Evolutionary conservation across 2,113 vertebrate genomes (phyloP).

Genomic region (Engraulis encrasicolus): DNA sequence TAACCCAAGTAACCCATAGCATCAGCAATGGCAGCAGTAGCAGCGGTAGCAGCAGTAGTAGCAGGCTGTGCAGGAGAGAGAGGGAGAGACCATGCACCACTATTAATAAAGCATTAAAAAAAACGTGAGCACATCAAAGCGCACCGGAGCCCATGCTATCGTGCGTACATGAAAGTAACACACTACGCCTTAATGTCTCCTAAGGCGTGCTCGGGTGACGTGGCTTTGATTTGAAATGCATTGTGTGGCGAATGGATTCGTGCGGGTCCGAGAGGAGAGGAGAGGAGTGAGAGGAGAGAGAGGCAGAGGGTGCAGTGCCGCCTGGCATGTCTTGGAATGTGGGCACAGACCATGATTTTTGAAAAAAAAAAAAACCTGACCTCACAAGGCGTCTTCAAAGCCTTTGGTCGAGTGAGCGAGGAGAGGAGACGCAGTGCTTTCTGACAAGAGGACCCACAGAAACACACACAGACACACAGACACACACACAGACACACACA

Average conservation of each 20-base stretch:
- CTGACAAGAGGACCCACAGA: slow-evolving; percentile 41
- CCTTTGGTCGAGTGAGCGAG: slow-evolving; percentile 56
- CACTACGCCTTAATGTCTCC: slow-evolving; percentile 82
- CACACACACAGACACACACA: no score
- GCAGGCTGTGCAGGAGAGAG: slow-evolving; percentile 62
- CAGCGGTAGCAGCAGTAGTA: slow-evolving; percentile 39
- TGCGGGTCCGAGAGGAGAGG: slow-evolving; percentile 52
- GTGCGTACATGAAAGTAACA: slow-evolving; percentile 80
- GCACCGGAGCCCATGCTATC: slow-evolving; percentile 74
- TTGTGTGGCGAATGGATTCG: slow-evolving; percentile 83
- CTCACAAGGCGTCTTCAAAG: slow-evolving; percentile 79
- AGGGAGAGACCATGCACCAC: slow-evolving; percentile 68
- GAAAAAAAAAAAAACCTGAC: no score
- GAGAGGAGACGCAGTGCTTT: slow-evolving; percentile 58
- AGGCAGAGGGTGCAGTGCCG: no score
- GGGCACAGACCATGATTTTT: slow-evolving; percentile 74
- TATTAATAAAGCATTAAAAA: slow-evolving; percentile 81
- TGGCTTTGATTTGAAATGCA: slow-evolving; percentile 81
- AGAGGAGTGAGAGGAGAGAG: no score
- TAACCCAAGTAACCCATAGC: no score
- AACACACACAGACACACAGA: slow-evolving; percentile 52
- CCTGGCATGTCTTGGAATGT: no score
- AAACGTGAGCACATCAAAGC: slow-evolving; percentile 79
- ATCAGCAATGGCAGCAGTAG: slow-evolving; percentile 51
- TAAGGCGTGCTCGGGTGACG: slow-evolving; percentile 76